phyloP scores from a whole-genome alignment of 2,797 vertebrate genomes.

The Mycteria americana region DNA sequence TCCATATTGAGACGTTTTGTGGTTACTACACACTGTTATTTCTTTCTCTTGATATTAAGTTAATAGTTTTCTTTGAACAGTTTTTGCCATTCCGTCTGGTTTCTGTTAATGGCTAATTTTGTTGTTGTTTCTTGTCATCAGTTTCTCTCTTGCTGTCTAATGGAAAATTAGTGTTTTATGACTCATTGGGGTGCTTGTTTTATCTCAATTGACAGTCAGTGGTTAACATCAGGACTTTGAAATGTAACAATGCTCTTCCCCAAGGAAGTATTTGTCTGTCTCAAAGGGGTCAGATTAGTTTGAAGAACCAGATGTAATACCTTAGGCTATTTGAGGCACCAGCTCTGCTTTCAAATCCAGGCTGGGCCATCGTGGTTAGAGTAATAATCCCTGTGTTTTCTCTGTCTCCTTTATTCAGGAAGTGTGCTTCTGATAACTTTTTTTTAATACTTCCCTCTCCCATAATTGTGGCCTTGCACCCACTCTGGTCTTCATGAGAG shows the following conservation, averaged over 20 bases:
- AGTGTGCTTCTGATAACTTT: background rate
- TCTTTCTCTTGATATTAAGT: background rate
- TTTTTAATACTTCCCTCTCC: background rate
- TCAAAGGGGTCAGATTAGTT: slow-evolving; percentile 11
- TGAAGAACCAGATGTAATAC: slow-evolving; percentile 29
- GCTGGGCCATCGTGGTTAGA: background rate
- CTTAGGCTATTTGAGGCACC: slow-evolving; percentile 4
- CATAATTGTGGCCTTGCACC: background rate
- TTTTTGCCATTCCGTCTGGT: slow-evolving; percentile 5
- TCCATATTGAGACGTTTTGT: background rate
- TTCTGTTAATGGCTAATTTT: slow-evolving; percentile 1
- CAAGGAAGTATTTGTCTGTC: slow-evolving; percentile 1
- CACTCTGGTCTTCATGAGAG: background rate
- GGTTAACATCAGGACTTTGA: background rate
- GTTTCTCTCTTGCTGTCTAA: slow-evolving; percentile 11
- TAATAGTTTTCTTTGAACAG: background rate
- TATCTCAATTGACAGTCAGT: background rate
- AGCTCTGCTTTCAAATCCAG: background rate
- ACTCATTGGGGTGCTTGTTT: background rate
- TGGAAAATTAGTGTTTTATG: slow-evolving; percentile 25
- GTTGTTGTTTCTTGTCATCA: slow-evolving; percentile 15
- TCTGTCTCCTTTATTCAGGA: background rate
- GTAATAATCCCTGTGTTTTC: background rate
- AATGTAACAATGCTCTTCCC: background rate
- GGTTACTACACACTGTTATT: background rate